Base-by-base conservation (phyloP, 2,797 vertebrate species). In the Argentina silus region DNA sequence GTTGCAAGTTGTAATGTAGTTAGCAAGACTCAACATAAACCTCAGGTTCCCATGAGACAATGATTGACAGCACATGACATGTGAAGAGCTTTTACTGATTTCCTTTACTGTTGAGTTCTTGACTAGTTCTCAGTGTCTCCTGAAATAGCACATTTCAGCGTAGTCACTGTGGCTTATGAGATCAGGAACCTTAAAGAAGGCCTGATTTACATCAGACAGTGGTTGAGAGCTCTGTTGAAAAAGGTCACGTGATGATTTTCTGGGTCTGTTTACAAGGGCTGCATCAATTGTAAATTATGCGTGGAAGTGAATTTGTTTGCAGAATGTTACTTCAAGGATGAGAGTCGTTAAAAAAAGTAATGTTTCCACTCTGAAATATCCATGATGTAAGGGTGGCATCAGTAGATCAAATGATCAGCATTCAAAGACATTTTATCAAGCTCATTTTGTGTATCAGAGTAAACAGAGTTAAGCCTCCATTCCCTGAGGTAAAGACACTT, bases 211-310 rank as follows among this genome's bases (percentile, higher is more conserved):
- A 60, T 50, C 15, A 66, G 69, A 50, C 67, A 69, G 68, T 27
- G 27, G 62, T 67, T 12, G 51, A 21, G 23, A 5, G 44, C 60
- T 62, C 53, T 69, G 66, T 74, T 66, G 11, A 45, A 14, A 60
- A 47, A 17, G 19, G n/a, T 56, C 27, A 72, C 17, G 23, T 64
- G 51, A 57, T 79, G 21, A 70, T 82, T 78, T 71, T 80, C 66
- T 75, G 69, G 45, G 44, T 67, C 69, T 82, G 78, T 82, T 82
- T 79, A 78, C 62, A 78, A 55, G 68, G 56, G 36, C 36, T 42
- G 42, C 57, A 61, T 53, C 12, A 45, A 36, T 63, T 8, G 47
- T 27, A 36, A 23, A 50, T 66, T 7, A 15, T 21, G 12, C 7
- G 19, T 27, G 44, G 45, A 66, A 21, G 11, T 19, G 9, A 11